Evolutionary conservation across 2,113 vertebrate genomes (phyloP), one percentile per base, ranked within the genome.

Genomic region (Gadus chalcogrammus): DNA sequence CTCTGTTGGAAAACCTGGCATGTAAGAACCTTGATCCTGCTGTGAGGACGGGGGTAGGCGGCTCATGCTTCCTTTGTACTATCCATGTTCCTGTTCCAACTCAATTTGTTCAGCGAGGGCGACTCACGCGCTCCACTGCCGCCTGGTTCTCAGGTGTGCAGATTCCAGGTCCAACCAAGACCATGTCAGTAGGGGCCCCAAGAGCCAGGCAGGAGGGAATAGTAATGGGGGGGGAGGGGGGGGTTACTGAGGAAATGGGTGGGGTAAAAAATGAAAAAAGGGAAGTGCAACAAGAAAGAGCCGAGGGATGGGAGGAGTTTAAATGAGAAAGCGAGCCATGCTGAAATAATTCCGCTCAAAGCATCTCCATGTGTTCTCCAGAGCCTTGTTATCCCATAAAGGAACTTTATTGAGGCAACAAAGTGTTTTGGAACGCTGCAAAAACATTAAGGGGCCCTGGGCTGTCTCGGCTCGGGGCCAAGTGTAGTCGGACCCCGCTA

Each of bases 341-440:
- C 73, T 87, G 88, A 92, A 93, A 87, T 85, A 91, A 93, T 95
- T 90, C 84, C 84, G 82, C 69, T 7, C 52, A 83, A 95, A 95
- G 71, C 87, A 94, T 88, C 69, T 92, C 91, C 94, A 93, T 89
- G 90, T 94, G 94, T 85, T 84, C 90, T 91, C 71, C 68, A 83
- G 89, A 89, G 65, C 81, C 90, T 70, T 65, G 84, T 90, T 90
- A 76, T 91, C 80, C 93, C 88, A 88, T 86, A 93, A 94, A 93
- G 87, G 91, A 92, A 84, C 89, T 90, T 94, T 94, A 93, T 93
- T 92, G 89, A 91, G 83, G 90, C 87, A 88, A 91, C 81, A 83
- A 89, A 91, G 91, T 82, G 65, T 77, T 88, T 87, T 75, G 59
- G 84, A 90, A 82, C 74, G 88, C 90, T 85, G 83, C 89, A 70